Evolutionary conservation across 2,888 invertebrate species (phyloP), one percentile per base, ranked within the genome.

Genomic region (Parascotia fuliginaria): DNA sequence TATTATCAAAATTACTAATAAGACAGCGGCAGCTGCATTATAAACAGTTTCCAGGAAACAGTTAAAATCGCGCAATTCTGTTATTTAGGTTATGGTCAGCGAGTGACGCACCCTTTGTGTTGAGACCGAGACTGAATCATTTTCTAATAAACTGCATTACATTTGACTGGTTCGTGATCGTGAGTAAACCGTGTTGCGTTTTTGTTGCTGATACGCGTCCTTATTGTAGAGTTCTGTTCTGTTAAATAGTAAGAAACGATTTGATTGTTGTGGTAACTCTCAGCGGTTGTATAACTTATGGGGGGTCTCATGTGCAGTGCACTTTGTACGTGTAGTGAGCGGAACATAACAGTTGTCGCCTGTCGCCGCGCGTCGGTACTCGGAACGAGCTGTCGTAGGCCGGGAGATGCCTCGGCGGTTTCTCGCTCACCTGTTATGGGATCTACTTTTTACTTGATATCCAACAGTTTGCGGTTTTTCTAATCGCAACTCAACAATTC

Each of bases 381-480:
- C 50, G 45, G 60, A 59, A 51, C 37, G 55, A 60, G 48, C 42
- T 37, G 50, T 51, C 22, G 42, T 51, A 41, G 51, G 45, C 49
- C 52, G 49, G 54, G 60, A 64, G 59, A 60, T 57, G 62, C 47
- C 62, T 51, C 59, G 16, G 64, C 63, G 68, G 66, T 72, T 72
- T 63, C 73, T 72, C 50, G 79, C 57, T 79, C 81, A 78, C 72
- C 75, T 80, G 78, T 75, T 77, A 66, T 65, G 59, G 65, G 70
- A 70, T 70, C 75, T 54, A 71, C 73, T 85, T 87, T 85, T 87
- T 82, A 59, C 65, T 24, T 38, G 36, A 41, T 39, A 70, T 68
- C 70, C 70, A 68, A 68, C 70, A 78, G 70, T 80, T 81, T 79
- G 77, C 73, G 76, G 79, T 85, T 83, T 80, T 81, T 79, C 75